These are phyloP conservation scores for Eubasilissa regina DNA, from an alignment of 1,140 invertebrate genomes.

Conservation along the genomic window DNA sequence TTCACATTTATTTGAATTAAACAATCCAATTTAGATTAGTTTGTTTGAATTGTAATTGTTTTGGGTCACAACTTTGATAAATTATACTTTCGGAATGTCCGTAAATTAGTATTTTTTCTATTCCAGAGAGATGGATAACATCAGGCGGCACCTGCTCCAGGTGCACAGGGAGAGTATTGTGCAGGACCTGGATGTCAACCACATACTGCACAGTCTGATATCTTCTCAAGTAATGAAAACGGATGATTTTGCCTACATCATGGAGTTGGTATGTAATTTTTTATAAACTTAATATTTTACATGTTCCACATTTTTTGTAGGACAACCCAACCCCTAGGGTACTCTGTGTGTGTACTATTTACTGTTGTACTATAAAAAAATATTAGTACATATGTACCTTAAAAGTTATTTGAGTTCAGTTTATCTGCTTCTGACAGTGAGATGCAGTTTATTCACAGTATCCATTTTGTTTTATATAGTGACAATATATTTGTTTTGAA, in stretches of 20 bases:
- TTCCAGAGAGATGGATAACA: conserved; percentile 64
- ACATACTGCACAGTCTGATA: conserved; percentile 66
- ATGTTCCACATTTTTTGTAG: not conserved
- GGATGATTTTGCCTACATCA: not conserved
- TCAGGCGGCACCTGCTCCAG: conserved; percentile 63
- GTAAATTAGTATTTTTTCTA: not conserved
- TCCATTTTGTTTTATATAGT: too few species aligned
- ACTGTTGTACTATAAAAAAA: too few species aligned
- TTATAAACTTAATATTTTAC: not conserved
- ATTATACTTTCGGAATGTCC: not conserved
- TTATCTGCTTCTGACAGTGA: too few species aligned
- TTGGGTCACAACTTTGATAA: not conserved
- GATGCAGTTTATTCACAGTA: too few species aligned
- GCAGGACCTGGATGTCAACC: conserved; percentile 65
- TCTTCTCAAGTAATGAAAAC: conserved; percentile 62
- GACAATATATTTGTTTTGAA: too few species aligned
- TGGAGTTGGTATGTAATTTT: conserved; percentile 10
- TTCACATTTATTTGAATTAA: too few species aligned
- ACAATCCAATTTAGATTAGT: too few species aligned
- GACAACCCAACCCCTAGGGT: not conserved
- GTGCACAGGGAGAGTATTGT: conserved; percentile 65
- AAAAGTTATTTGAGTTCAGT: too few species aligned
- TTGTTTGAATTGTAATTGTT: too few species aligned
- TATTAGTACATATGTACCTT: too few species aligned
- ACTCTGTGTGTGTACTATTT: too few species aligned